Evolutionary conservation across 2,888 invertebrate genomes (phyloP).

Genomic region (Ellobium chinense): DNA sequence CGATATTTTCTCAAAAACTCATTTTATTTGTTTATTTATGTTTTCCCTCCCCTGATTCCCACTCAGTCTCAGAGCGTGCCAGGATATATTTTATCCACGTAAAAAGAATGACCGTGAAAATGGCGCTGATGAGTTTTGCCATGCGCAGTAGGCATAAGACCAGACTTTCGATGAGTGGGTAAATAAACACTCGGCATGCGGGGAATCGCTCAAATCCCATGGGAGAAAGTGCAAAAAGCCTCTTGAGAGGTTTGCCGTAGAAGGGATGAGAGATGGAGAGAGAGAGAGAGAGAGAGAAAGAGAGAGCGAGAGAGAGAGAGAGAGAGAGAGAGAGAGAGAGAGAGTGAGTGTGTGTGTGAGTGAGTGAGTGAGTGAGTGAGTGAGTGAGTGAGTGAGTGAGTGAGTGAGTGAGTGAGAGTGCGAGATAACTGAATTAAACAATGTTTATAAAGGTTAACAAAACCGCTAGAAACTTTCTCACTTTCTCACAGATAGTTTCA

Average conservation of each 20-base stretch:
- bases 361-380: too few relatives aligned
- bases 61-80: not conserved
- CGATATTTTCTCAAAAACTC: not conserved
- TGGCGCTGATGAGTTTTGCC: not conserved
- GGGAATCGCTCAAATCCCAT: not conserved
- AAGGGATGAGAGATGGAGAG: not conserved
- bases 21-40: not conserved
- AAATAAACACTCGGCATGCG: constrained; percentile 17
- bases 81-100: not conserved
- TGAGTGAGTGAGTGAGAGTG: too few relatives aligned
- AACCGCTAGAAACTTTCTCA: too few relatives aligned
- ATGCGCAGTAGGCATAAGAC: not conserved
- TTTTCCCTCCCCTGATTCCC: not conserved
- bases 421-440: too few relatives aligned
- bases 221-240: not conserved
- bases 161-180: constrained; percentile 12
- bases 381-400: too few relatives aligned
- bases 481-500: too few relatives aligned
- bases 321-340: constrained; percentile 2
- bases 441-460: too few relatives aligned
- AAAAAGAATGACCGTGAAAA: not conserved
- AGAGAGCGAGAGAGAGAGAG: not conserved
- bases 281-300: constrained; percentile 1
- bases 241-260: not conserved
- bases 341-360: too few relatives aligned